Conservation (phyloP, 2,888 invertebrate species). For the Nomada lathburiana region DNA sequence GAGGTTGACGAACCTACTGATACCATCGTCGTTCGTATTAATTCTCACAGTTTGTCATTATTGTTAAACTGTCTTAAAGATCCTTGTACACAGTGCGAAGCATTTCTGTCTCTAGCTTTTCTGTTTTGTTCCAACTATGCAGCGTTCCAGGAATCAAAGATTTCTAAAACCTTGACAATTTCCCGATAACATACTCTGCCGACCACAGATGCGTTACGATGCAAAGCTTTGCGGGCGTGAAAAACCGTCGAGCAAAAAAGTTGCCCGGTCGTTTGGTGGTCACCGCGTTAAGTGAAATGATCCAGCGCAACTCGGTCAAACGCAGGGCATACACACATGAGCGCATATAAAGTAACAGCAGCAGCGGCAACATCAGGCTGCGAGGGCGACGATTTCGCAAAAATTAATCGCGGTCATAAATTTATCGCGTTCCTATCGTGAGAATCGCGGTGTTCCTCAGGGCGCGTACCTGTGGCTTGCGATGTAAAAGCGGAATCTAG, state of each 20-base stretch:
- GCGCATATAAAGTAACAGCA: slow-evolving; percentile 28
- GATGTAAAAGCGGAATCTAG: slow-evolving; percentile 84
- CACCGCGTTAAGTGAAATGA: slow-evolving; percentile 33
- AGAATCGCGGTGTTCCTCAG: slow-evolving; percentile 78
- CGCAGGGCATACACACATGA: slow-evolving; percentile 22
- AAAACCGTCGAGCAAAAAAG: slow-evolving; percentile 10
- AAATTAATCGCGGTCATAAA: slow-evolving; percentile 76
- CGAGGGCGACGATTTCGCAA: slow-evolving; percentile 73
- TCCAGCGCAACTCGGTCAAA: slow-evolving; percentile 43
- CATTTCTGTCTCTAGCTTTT: background rate
- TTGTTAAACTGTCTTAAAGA: background rate
- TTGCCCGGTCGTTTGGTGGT: slow-evolving; percentile 38
- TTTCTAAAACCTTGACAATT: slow-evolving; percentile 55
- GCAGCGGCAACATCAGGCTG: background rate
- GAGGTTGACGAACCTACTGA: slow-evolving; percentile 43
- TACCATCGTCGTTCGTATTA: slow-evolving; percentile 1
- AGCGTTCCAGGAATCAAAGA: slow-evolving; percentile 18
- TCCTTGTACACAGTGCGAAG: no score
- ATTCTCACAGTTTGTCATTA: background rate
- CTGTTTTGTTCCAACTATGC: no score
- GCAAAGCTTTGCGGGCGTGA: slow-evolving; percentile 29
- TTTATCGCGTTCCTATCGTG: slow-evolving; percentile 77
- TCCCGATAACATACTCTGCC: slow-evolving; percentile 26
- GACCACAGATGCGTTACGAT: slow-evolving; percentile 19
- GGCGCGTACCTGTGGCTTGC: slow-evolving; percentile 74